Conservation (phyloP, 2,888 invertebrate species). For the Drosophila dives region DNA sequence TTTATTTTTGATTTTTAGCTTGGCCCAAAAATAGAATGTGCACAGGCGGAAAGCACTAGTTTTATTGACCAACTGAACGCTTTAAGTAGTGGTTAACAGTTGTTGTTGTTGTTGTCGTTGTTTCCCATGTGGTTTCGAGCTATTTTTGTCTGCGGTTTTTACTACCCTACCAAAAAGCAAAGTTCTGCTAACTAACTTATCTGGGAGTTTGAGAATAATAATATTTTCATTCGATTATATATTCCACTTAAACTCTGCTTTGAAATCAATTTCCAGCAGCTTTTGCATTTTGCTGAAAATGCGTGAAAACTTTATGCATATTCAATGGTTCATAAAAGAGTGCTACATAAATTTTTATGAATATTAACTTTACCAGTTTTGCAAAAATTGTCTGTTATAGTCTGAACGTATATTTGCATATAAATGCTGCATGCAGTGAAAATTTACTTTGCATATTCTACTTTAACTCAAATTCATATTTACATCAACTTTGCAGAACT, state of each 20-base stretch:
- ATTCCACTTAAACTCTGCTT: background rate
- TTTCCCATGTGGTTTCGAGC: constrained; percentile 6
- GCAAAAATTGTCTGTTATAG: background rate
- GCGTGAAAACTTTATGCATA: background rate
- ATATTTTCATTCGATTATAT: background rate
- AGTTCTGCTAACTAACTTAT: background rate
- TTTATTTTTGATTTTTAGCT: constrained; percentile 22
- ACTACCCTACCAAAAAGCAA: constrained; percentile 3
- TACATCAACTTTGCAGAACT: background rate
- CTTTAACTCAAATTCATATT: background rate
- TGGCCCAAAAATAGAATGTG: constrained; percentile 33
- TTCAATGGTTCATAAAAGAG: constrained; percentile 5
- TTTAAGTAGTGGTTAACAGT: constrained; percentile 56
- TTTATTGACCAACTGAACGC: constrained; percentile 53
- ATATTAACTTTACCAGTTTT: constrained; percentile 1
- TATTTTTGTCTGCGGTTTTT: constrained; percentile 23
- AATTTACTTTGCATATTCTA: background rate
- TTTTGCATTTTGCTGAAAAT: background rate
- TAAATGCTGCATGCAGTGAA: background rate
- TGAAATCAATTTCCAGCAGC: constrained; percentile 2
- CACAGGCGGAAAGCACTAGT: constrained; percentile 37
- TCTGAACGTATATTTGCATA: background rate
- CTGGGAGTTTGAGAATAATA: background rate
- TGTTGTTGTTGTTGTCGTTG: constrained; percentile 11
- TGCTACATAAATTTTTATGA: constrained; percentile 3